Evolutionary conservation across 2,888 invertebrate genomes (phyloP), one percentile per base, ranked within the genome.

Genomic region (Micoletzkya japonica): DNA sequence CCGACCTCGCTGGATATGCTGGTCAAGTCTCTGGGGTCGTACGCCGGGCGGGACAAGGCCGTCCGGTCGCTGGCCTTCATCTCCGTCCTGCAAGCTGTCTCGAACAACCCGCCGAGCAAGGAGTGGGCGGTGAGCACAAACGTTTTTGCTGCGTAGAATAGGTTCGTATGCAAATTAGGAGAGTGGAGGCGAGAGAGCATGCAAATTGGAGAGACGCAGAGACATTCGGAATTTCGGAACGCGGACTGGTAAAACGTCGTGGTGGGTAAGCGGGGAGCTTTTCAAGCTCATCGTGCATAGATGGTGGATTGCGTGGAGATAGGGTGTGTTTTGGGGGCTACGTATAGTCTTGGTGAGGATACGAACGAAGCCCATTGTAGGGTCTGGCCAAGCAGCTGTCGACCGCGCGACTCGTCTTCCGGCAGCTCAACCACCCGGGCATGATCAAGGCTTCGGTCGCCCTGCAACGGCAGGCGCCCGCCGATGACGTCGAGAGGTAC

Each of bases 401-500:
- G n/a, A 52, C 70, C 20, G 68, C 68, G 39, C 57, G 68, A n/a
- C 57, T 68, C 26, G 68, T 68, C 4, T 68, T 68, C 56, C 68
- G 82, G 14, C 82, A 82, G 58, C 78, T 81, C 71, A 82, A 82
- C 70, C 81, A 81, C 60, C 76, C 77, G 0, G 69, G 74, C 17
- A 77, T 81, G 78, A 54, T 82, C 50, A 76, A 77, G 54, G 77
- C 81, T 6, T 77, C 75, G 54, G 66, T 71, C 20, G 72, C 73
- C 57, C 64, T 77, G n/a, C 39, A 57, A 49, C 30, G 49, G 24
- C 30, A 58, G 26, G 57, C 68, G 1, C 68, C 68, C 17, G 44
- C 57, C 17, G 68, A 68, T 44, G 58, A 58, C 26, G 32, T 68
- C 30, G 58, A 58, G 32, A 44, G 44, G 57, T 68, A 3, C n/a